These are phyloP conservation scores for Perca flavescens DNA, from an alignment of 2,113 vertebrate genomes.

Conservation along the genomic window DNA sequence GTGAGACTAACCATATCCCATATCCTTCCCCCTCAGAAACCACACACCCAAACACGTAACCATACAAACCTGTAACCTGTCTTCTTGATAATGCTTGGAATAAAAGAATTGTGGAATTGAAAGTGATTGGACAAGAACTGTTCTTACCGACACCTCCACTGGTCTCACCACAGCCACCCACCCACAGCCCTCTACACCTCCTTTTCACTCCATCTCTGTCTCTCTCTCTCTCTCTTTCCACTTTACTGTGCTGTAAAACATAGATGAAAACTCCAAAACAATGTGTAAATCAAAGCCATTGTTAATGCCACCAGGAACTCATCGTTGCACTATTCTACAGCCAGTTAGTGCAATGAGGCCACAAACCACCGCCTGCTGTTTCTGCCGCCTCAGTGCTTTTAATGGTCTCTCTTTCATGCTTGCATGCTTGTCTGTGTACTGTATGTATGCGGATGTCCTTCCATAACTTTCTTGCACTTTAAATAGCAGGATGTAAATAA, in stretches of 20 bases:
- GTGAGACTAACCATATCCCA: too few species aligned
- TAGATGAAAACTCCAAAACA: constrained; percentile 43
- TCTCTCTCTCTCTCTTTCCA: constrained; percentile 25
- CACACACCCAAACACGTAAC: too few species aligned
- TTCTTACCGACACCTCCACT: too few species aligned
- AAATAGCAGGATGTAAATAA: constrained; percentile 62
- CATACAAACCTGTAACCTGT: too few species aligned
- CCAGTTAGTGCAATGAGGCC: constrained; percentile 69
- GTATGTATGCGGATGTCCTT: constrained; percentile 49
- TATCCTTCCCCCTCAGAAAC: too few species aligned
- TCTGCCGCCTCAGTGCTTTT: constrained; percentile 80
- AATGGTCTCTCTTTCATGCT: constrained; percentile 56
- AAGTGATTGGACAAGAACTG: too few species aligned
- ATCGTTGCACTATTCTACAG: constrained; percentile 69
- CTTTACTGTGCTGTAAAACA: constrained; percentile 36
- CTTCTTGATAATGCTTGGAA: too few species aligned
- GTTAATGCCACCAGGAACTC: constrained; percentile 49
- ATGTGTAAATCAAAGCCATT: constrained; percentile 48
- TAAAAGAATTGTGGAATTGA: too few species aligned
- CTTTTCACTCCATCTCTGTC: constrained; percentile 1
- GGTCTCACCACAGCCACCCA: too few species aligned
- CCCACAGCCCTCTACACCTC: too few species aligned
- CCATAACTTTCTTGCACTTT: constrained; percentile 51
- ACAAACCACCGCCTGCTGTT: constrained; percentile 71
- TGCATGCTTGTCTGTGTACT: constrained; percentile 40